Base-by-base conservation (phyloP, 2,797 vertebrate genomes). In the Sandelia bainsii region DNA sequence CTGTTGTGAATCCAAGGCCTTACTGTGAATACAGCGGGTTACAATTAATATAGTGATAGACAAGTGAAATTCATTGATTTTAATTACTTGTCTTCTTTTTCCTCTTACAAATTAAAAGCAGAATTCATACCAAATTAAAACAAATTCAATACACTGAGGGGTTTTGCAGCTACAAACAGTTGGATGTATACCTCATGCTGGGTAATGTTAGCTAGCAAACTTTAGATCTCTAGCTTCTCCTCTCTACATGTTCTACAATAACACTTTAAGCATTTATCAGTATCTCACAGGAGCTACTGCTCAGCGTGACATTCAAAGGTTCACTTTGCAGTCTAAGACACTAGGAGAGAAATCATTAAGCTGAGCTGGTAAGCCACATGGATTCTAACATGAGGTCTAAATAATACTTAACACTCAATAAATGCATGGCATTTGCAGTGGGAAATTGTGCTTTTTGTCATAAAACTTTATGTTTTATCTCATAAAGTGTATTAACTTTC, bases 21-120 rank as follows among this genome's bases (percentile, higher is more conserved):
- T 22, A 34, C 74, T 77, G 81, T 67, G 72, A 82, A 61, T 77
- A 56, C 75, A 84, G 69, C 60, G 50, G 74, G 77, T 75, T 76
- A 34, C 63, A 80, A 77, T 20, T 46, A 10, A 9, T 4, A 20
- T 46, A 34, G 32, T 20, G 4, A 46, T 19, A 17, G 17, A 19
- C 17, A 45, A 7, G 17, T 45, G 87, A 85, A 80, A 22, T 25
- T n/a, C 6, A 34, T 19, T 23, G 40, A 37, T 60, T 80, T 66
- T 81, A 82, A 88, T 77, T 70, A 81, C 63, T 78, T 79, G 62
- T 22, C 57, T 72, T 20, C 67, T 52, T 58, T 39, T 39, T 62
- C 42, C 14, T 46, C 27, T 40, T 34, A 37, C 34, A 70, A 42
- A 71, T 61, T 64, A 66, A 57, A 63, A 34, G 53, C 29, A 20